Evolutionary conservation across 1,140 invertebrate genomes (phyloP).

Genomic region (Drosophila insularis): DNA sequence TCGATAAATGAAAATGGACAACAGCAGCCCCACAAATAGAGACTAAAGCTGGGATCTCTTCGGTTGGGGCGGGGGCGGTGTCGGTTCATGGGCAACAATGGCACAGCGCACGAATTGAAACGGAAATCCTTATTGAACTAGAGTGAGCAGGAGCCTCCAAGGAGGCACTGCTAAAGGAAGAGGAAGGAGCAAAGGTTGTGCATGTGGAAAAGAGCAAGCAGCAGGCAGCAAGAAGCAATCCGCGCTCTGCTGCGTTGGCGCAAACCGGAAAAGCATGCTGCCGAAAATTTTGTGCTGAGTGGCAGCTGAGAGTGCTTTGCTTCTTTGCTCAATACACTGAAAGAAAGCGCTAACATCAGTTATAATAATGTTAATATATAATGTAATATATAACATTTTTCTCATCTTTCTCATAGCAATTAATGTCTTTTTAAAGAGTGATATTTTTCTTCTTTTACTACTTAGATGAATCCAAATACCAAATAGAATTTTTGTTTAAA

Average conservation of each 20-base stretch:
- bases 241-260: slow-evolving; percentile 52
- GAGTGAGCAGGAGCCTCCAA: slow-evolving; percentile 47
- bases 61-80: neutral
- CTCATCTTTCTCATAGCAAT: too few species aligned
- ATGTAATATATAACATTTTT: too few species aligned
- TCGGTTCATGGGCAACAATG: slow-evolving; percentile 40
- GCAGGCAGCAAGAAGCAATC: slow-evolving; percentile 11
- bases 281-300: slow-evolving; percentile 76
- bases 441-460: too few species aligned
- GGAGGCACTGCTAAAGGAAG: slow-evolving; percentile 24
- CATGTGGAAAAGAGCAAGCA: neutral
- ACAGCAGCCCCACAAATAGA: neutral
- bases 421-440: too few species aligned
- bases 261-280: slow-evolving; percentile 75
- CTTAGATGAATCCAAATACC: too few species aligned
- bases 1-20: slow-evolving; percentile 78
- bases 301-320: slow-evolving; percentile 57
- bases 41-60: neutral
- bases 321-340: slow-evolving; percentile 1
- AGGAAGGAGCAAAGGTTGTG: slow-evolving; percentile 8
- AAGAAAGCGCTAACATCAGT: neutral
- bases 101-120: slow-evolving; percentile 75
- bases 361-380: too few species aligned
- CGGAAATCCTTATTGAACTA: slow-evolving; percentile 80
- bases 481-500: too few species aligned